A percentile compares a stretch with the other conserved stretches of the same genome.
Evolutionary conservation across 37 sponge, comb jelly and placozoan genomes (phyloP).

Genomic region (Chondrosia reniformis): DNA sequence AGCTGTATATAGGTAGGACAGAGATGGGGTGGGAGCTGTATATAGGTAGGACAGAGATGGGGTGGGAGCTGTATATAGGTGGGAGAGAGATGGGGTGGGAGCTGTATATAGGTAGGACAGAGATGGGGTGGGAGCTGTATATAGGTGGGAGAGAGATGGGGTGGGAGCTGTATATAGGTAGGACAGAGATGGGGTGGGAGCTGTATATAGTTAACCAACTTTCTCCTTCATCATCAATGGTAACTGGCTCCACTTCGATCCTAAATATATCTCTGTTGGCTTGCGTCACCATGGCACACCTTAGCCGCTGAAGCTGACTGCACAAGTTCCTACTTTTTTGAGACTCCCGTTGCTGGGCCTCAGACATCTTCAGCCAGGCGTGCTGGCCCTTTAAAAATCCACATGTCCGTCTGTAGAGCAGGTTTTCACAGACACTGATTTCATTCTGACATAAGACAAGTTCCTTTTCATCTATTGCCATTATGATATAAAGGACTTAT

Average conservation of each 20-base stretch:
- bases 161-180: not conserved
- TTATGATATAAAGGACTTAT: too few species aligned
- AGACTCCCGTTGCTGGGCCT: too few species aligned
- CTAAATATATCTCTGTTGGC: slow-evolving; percentile 24
- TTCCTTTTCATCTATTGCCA: too few species aligned
- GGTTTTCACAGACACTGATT: too few species aligned
- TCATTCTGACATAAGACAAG: too few species aligned
- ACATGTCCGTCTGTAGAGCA: too few species aligned
- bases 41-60: not conserved
- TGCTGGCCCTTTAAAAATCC: too few species aligned
- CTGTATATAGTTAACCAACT: not conserved
- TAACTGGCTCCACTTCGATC: slow-evolving; percentile 52
- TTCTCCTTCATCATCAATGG: slow-evolving; percentile 44
- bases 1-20: not conserved
- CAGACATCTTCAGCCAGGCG: too few species aligned
- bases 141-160: not conserved
- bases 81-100: not conserved
- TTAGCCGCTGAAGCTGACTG: slow-evolving; percentile 3
- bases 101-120: too few species aligned
- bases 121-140: not conserved
- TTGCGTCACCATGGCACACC: slow-evolving; percentile 5
- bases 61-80: not conserved
- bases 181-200: not conserved
- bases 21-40: not conserved
- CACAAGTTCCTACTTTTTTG: too few species aligned